Evolutionary conservation across 2,797 vertebrate genomes (phyloP), one percentile per base, ranked within the genome.

Genomic region (Melanotaenia trifasciata): DNA sequence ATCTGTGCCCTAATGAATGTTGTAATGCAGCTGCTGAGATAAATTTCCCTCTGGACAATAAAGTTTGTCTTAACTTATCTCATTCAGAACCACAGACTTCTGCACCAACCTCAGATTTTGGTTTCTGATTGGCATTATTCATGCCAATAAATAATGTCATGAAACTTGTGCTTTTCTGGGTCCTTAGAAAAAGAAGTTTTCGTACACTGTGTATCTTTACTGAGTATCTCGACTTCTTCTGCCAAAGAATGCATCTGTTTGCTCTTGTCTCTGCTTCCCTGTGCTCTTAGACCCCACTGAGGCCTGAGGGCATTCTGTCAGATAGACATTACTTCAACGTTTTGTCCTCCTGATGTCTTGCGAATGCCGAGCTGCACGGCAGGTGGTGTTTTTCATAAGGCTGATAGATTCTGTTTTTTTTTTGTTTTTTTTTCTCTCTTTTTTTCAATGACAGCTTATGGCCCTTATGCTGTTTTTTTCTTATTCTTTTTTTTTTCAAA

Each of bases 301-400:
- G 79, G 84, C 90, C 87, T 4, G 57, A 58, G 83, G 91, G 89
- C 88, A 78, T 81, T 73, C 76, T 86, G 85, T 89, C 90, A 87
- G 78, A 83, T 71, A 74, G 78, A 86, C 61, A 47, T 74, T 69
- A 67, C 88, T 78, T 70, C 33, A 54, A 58, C 67, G 56, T 82
- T 92, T 90, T 86, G 87, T 92, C 88, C 87, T 79, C 79, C 76
- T 84, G 73, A 79, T 87, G 85, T 87, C 72, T 84, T 69, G 45
- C 59, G 75, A 89, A 90, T 77, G 70, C 76, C 69, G 56, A 80
- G 78, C 76, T 81, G 61, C 71, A 45, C 57, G 54, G 84, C 86
- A 91, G 80, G 79, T 84, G 85, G 76, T 64, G 58, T 79, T 74
- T 76, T 84, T 73, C 24, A 62, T 71, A 70, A 72, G 28, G 28